Percentiles rank a stretch among this genome's conserved stretches.
Conservation (phyloP, 1,140 invertebrate genomes). For the Drosophila trapezifrons region DNA sequence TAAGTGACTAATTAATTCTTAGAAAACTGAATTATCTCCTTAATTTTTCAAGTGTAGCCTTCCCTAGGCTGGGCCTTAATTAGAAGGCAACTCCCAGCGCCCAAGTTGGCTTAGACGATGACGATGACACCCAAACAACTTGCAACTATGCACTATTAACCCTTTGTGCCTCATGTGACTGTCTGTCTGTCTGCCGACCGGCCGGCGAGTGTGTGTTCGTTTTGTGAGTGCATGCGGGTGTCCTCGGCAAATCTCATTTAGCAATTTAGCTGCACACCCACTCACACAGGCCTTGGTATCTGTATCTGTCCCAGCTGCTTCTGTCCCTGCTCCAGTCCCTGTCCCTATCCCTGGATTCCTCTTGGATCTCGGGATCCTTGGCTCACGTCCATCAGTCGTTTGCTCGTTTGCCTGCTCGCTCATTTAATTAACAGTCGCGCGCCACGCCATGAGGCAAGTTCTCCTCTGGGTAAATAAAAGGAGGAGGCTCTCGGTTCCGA, state of each 20-base stretch:
- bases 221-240: constrained; percentile 55
- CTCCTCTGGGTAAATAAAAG: constrained; percentile 17
- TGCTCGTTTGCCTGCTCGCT: constrained; percentile 81
- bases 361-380: constrained; percentile 35
- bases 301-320: constrained; percentile 9
- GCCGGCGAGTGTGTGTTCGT: background rate
- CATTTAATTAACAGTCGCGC: constrained; percentile 82
- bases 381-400: constrained; percentile 79
- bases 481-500: constrained; percentile 22
- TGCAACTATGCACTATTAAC: constrained; percentile 77
- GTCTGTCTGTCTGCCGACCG: constrained; percentile 3
- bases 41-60: constrained; percentile 15
- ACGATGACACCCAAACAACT: constrained; percentile 69
- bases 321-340: constrained; percentile 6
- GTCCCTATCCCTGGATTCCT: constrained; percentile 34
- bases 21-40: background rate
- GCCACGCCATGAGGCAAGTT: constrained; percentile 62
- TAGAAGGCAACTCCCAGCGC: constrained; percentile 59
- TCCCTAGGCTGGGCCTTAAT: constrained; percentile 57
- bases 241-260: constrained; percentile 78
- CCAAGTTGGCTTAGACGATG: constrained; percentile 72
- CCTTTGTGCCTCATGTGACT: constrained; percentile 69
- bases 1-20: background rate
- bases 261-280: constrained; percentile 83
- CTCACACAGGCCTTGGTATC: constrained; percentile 47